Evolutionary conservation across 2,888 invertebrate genomes (phyloP), one percentile per base, ranked within the genome.

Genomic region (Yponomeuta cagnagella): DNA sequence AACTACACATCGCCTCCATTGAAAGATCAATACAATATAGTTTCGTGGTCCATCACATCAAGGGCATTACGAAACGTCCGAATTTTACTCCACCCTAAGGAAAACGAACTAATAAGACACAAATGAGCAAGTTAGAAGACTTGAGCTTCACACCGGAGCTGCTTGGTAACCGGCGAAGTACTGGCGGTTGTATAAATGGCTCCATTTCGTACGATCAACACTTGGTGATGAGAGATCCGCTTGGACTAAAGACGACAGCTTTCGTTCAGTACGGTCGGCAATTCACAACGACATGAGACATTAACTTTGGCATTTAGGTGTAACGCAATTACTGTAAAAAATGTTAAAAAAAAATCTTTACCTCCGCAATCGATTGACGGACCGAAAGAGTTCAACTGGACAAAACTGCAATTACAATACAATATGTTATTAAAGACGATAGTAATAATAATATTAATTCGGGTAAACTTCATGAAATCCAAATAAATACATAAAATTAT

Each of bases 61-160:
- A 84, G 85, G 86, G 84, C 86, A 83, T 86, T 82, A 84, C 81
- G 81, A 80, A 83, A 81, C 79, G 82, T 83, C 81, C 82, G 80
- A 86, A 85, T 84, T 85, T 84, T 77, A 84, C 82, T 86, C 85
- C 85, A 77, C 83, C 80, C 79, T 82, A 81, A 81, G 83, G 84
- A 81, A 78, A 78, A 79, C 65, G 78, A 79, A 79, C 78, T 79
- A 83, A 90, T 85, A 90, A 90, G 52, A 58, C 89, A 90, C 90
- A 78, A 84, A 89, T 90, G 91, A 91, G 90, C 90, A 91, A 89
- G 87, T 88, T 90, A 79, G 75, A 87, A 88, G 89, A 89, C 90
- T 90, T 90, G 91, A 91, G 91, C 91, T 90, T 87, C 84, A 85
- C 86, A 87, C 89, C 89, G 77, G 90, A 90, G 92, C 91, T 90